Conservation (phyloP, 2,797 vertebrate species). For the Thunnus albacares region DNA sequence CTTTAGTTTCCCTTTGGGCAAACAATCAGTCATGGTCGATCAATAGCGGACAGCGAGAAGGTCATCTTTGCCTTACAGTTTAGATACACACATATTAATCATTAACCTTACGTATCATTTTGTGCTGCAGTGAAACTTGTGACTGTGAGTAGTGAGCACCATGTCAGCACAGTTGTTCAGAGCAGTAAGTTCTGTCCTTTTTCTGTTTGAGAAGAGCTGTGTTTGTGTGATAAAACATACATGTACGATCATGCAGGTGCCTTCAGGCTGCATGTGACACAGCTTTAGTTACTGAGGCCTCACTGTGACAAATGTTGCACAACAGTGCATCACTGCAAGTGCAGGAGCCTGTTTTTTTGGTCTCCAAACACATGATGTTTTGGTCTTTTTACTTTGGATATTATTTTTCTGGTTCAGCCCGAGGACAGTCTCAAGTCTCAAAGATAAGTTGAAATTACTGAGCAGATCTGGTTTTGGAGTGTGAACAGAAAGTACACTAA, state of each 20-base stretch:
- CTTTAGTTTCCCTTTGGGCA: slow-evolving; percentile 34
- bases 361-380: background rate
- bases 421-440: too few species aligned
- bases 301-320: slow-evolving; percentile 4
- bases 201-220: background rate
- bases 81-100: slow-evolving; percentile 45
- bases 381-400: background rate
- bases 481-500: background rate
- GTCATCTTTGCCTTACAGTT: slow-evolving; percentile 43
- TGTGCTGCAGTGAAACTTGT: slow-evolving; percentile 24
- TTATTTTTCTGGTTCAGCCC: background rate
- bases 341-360: background rate
- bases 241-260: slow-evolving; percentile 8
- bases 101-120: slow-evolving; percentile 52
- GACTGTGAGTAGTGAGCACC: slow-evolving; percentile 1
- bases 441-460: background rate
- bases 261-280: slow-evolving; percentile 43
- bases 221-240: slow-evolving; percentile 11
- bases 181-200: background rate
- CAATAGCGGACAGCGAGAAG: slow-evolving; percentile 45
- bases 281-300: slow-evolving; percentile 13
- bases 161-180: background rate
- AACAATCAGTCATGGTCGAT: slow-evolving; percentile 42
- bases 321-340: background rate
- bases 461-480: background rate